Percentiles rank a stretch among this genome's conserved stretches.
phyloP scores from a whole-genome alignment of 2,888 invertebrate species.

The Anoplius nigerrimus region DNA sequence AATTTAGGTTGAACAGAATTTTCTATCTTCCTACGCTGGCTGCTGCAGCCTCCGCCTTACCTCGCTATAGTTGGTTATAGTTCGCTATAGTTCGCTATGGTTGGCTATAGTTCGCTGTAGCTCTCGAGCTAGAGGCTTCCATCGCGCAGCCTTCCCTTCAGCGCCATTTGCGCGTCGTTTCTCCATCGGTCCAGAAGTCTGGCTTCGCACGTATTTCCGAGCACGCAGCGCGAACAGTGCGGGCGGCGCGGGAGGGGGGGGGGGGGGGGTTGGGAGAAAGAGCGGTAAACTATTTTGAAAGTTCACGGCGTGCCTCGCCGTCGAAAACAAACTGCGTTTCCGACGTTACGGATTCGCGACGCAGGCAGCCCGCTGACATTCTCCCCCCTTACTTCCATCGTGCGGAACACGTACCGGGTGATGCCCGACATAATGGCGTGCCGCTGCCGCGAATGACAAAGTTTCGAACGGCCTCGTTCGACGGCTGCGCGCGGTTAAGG shows the following conservation, averaged over 20 bases:
- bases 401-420: slow-evolving; percentile 23
- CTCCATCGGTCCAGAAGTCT: too few relatives aligned
- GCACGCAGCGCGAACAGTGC: not conserved
- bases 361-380: slow-evolving; percentile 17
- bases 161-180: too few relatives aligned
- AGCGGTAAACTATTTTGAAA: slow-evolving; percentile 43
- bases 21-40: not conserved
- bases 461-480: slow-evolving; percentile 24
- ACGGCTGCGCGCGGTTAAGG: not conserved
- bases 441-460: slow-evolving; percentile 5
- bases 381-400: slow-evolving; percentile 33
- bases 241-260: too few relatives aligned
- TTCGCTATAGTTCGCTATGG: too few relatives aligned
- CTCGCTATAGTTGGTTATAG: too few relatives aligned
- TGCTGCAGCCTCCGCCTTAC: not conserved
- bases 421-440: slow-evolving; percentile 21
- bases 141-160: too few relatives aligned
- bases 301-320: slow-evolving; percentile 35
- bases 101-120: too few relatives aligned
- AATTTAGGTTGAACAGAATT: slow-evolving; percentile 29
- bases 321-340: slow-evolving; percentile 47
- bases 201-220: slow-evolving; percentile 18
- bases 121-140: too few relatives aligned
- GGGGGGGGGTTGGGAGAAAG: too few relatives aligned
- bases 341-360: slow-evolving; percentile 37